Conservation (phyloP, 2,113 vertebrate species). For the Galeopterus variegatus region DNA sequence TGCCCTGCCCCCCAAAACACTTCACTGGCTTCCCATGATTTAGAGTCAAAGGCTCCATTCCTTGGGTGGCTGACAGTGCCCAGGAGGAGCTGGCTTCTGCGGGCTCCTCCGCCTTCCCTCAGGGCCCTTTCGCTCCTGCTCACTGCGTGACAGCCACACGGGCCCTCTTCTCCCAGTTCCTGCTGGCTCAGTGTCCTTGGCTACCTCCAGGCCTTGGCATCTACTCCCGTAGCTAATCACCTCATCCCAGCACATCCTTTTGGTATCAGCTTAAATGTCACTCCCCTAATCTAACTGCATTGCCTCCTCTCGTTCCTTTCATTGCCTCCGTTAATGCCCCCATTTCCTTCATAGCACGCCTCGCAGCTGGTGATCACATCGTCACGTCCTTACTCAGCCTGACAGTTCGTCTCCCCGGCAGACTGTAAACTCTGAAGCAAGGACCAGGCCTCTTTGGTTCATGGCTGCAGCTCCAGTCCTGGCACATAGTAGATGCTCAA, state of each 20-base stretch:
- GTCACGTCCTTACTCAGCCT: not conserved
- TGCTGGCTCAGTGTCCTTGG: constrained; percentile 45
- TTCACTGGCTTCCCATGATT: not conserved
- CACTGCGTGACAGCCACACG: not conserved
- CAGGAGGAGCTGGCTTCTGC: not conserved
- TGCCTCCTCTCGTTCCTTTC: constrained; percentile 24
- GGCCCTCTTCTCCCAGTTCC: not conserved
- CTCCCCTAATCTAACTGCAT: not conserved
- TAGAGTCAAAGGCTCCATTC: not conserved
- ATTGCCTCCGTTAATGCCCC: not conserved
- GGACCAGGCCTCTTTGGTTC: not conserved
- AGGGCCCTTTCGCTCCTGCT: not conserved
- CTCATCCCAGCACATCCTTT: constrained; percentile 57
- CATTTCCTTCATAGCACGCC: not conserved
- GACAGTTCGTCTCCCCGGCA: not conserved
- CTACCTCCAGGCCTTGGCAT: not conserved
- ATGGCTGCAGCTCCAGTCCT: not conserved
- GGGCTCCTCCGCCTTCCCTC: not conserved
- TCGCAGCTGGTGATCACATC: not conserved
- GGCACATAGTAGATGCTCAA: not conserved
- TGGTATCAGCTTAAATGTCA: constrained; percentile 56
- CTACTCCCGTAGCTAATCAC: not conserved
- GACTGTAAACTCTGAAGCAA: not conserved
- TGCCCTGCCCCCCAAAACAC: not conserved
- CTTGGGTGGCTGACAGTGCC: fast-evolving